phyloP scores from a whole-genome alignment of 2,888 invertebrate species.

The Aleiodes leptofemur region DNA sequence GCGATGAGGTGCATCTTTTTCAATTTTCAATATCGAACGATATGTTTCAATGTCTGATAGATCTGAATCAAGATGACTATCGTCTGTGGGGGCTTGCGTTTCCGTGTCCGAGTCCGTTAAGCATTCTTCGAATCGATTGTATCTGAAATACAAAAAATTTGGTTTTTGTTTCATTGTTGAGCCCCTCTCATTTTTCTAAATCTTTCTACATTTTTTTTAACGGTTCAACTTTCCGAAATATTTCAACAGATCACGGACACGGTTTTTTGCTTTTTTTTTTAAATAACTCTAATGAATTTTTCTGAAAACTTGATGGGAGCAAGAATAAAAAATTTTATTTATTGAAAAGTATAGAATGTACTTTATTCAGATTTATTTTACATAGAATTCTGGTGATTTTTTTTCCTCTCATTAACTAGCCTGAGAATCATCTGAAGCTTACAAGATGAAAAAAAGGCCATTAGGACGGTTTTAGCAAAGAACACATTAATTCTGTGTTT shows the following conservation, averaged over 20 bases:
- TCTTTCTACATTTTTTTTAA: not conserved
- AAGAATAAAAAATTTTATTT: slow-evolving; percentile 8
- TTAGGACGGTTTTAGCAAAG: slow-evolving; percentile 6
- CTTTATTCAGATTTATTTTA: slow-evolving; percentile 56
- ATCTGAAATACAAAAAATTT: slow-evolving; percentile 38
- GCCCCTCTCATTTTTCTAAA: not conserved
- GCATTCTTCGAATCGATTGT: not conserved
- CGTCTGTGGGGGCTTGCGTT: not conserved
- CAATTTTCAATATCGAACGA: not conserved
- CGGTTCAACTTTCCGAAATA: not conserved
- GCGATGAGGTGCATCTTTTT: slow-evolving; percentile 19
- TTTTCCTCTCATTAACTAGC: slow-evolving; percentile 27
- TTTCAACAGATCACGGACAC: slow-evolving; percentile 9
- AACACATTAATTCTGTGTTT: slow-evolving; percentile 21
- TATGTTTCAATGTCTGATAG: no score
- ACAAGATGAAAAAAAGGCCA: slow-evolving; percentile 19
- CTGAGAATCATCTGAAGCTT: slow-evolving; percentile 31
- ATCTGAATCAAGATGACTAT: not conserved
- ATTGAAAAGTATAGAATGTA: slow-evolving; percentile 59
- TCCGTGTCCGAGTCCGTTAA: not conserved
- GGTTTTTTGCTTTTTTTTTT: slow-evolving; percentile 21
- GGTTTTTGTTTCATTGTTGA: slow-evolving; percentile 20
- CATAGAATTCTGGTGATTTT: slow-evolving; percentile 51
- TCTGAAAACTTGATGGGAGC: not conserved
- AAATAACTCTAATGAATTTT: not conserved